Evolutionary conservation across 2,797 vertebrate genomes (phyloP).

Genomic region (Spinibarbus caldwelli): DNA sequence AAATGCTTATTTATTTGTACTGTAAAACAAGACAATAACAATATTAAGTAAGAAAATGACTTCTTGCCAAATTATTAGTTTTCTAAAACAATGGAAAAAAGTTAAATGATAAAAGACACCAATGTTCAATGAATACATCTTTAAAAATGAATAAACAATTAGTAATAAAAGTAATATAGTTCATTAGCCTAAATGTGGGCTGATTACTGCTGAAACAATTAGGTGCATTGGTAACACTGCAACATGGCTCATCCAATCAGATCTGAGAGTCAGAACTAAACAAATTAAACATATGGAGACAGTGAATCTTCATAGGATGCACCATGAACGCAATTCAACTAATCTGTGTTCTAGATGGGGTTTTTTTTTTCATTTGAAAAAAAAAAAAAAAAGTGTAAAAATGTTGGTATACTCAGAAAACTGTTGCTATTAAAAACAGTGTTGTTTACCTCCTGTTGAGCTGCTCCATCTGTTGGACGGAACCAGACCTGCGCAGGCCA

Average conservation of each 20-base stretch:
- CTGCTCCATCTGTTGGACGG: constrained; percentile 91
- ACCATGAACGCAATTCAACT: not conserved
- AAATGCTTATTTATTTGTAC: not conserved
- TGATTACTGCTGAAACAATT: not conserved
- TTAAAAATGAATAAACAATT: not conserved
- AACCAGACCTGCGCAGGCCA: constrained; percentile 85
- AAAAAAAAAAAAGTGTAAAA: not conserved
- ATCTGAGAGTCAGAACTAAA: not conserved
- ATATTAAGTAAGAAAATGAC: not conserved
- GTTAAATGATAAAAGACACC: not conserved
- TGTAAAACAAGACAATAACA: not conserved
- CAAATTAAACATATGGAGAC: no score
- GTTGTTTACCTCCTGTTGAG: constrained; percentile 84
- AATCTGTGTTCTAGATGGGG: not conserved
- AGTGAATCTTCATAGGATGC: not conserved
- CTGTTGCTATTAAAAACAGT: not conserved
- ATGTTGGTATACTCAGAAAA: not conserved
- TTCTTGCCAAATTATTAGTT: not conserved
- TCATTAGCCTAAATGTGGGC: not conserved
- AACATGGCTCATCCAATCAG: not conserved
- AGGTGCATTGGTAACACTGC: not conserved
- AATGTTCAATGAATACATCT: not conserved
- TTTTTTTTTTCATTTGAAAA: no score
- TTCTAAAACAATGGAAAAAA: not conserved
- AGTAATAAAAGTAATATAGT: not conserved